Evolutionary conservation across 2,113 vertebrate genomes (phyloP).

Genomic region (Fregata magnificens): DNA sequence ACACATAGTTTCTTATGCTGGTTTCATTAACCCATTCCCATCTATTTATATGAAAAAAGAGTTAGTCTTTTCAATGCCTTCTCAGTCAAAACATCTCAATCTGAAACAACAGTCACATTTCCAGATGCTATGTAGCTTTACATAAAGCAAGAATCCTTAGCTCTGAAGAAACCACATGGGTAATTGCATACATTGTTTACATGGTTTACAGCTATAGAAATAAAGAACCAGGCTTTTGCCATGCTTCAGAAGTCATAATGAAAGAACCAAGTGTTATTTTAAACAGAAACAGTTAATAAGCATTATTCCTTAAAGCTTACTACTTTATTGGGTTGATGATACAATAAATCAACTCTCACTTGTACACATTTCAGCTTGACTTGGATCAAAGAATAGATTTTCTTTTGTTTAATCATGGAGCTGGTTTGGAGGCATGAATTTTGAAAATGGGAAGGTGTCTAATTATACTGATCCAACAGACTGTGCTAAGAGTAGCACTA

Average conservation of each 20-base stretch:
- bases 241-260: not conserved
- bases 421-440: not conserved
- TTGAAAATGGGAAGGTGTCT: not conserved
- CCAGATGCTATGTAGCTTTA: not conserved
- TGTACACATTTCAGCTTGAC: not conserved
- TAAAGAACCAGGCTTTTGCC: not conserved
- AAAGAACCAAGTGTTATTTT: not conserved
- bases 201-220: not conserved
- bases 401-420: not conserved
- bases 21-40: not conserved
- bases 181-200: not conserved
- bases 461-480: not conserved
- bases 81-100: not conserved
- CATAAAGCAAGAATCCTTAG: not conserved
- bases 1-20: not conserved
- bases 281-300: not conserved
- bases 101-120: not conserved
- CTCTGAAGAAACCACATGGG: not conserved
- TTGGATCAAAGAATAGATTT: not conserved
- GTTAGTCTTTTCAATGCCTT: not conserved
- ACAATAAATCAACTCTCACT: not conserved
- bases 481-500: not conserved
- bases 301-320: not conserved
- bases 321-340: not conserved
- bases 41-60: not conserved